Conservation (phyloP, 2,797 vertebrate genomes). For the Myiothlypis chrysogaster region DNA sequence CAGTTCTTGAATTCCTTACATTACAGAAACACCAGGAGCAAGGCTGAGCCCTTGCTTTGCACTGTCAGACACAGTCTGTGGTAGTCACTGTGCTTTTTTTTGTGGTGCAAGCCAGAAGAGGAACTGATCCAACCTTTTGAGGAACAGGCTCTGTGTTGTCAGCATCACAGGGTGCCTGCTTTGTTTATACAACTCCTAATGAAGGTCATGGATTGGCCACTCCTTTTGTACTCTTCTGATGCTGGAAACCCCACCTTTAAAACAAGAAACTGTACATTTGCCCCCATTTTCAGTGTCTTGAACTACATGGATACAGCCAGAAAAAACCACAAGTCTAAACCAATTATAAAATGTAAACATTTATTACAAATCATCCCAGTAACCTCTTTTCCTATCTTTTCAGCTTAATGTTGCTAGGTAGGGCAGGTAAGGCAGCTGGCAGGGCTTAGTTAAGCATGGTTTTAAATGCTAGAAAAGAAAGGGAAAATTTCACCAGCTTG, state of each 20-base stretch:
- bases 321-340: neutral
- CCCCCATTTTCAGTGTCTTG: neutral
- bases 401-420: neutral
- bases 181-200: constrained; percentile 14
- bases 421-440: neutral
- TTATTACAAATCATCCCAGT: neutral
- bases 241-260: neutral
- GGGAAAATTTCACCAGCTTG: neutral
- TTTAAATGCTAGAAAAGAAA: neutral
- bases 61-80: neutral
- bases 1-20: constrained; percentile 12
- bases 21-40: neutral
- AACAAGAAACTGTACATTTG: neutral
- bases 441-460: neutral
- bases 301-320: neutral
- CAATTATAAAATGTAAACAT: neutral
- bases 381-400: neutral
- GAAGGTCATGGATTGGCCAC: neutral
- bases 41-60: neutral
- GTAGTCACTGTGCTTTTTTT: neutral
- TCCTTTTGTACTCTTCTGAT: neutral
- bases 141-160: neutral
- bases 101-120: neutral
- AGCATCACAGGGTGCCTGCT: neutral
- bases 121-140: neutral